These are phyloP conservation scores for Murina feae DNA, from an alignment of 2,113 vertebrate species.

Conservation along the genomic window DNA sequence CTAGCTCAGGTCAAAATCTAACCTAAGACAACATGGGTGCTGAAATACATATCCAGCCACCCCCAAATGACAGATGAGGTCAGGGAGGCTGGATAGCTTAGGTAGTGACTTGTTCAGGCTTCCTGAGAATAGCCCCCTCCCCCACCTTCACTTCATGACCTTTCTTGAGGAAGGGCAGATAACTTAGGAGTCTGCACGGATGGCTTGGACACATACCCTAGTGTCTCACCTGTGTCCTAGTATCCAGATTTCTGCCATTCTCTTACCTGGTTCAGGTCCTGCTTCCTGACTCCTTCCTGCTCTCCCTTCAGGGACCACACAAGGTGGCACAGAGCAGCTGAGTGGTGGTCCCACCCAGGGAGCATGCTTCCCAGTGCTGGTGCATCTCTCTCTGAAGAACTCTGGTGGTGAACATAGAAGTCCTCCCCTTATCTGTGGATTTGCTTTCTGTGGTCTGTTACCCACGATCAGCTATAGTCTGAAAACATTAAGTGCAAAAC, in stretches of 20 bases:
- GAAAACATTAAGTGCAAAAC: not conserved
- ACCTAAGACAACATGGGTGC: not conserved
- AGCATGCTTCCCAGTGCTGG: rapidly evolving
- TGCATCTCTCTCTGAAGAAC: rapidly evolving
- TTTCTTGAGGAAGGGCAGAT: not conserved
- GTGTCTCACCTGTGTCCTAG: rapidly evolving
- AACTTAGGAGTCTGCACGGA: rapidly evolving
- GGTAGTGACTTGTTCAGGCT: not conserved
- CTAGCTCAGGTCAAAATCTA: not conserved
- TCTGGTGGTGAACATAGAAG: not conserved
- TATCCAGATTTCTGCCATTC: not conserved
- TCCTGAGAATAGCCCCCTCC: not conserved
- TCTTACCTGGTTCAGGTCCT: not conserved
- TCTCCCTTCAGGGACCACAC: not conserved
- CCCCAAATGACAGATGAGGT: not conserved
- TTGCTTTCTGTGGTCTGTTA: not conserved
- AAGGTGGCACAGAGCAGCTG: rapidly evolving
- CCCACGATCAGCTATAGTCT: not conserved
- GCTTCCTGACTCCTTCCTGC: no score
- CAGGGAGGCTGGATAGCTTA: not conserved
- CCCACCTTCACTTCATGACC: not conserved
- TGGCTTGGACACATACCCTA: rapidly evolving
- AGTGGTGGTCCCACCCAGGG: no score
- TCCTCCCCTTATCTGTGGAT: not conserved
- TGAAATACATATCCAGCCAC: not conserved